A percentile compares a stretch with the other conserved stretches of the same genome.
phyloP scores from a whole-genome alignment of 2,113 vertebrate genomes.

The Mesocricetus auratus region DNA sequence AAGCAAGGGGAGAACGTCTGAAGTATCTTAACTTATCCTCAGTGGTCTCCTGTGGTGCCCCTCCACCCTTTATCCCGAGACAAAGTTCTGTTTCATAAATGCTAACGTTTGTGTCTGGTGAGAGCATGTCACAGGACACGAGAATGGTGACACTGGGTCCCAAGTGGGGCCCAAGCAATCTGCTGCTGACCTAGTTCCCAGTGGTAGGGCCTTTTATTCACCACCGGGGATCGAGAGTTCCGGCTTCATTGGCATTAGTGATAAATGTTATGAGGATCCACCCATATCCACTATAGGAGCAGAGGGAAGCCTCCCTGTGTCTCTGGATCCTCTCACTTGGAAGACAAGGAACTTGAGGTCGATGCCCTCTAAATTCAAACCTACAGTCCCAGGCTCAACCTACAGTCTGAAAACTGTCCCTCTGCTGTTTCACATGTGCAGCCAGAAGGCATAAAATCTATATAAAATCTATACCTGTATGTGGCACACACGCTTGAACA shows the following conservation, averaged over 20 bases:
- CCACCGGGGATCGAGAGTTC: background rate
- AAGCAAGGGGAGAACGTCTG: background rate
- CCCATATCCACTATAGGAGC: background rate
- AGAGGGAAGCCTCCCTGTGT: background rate
- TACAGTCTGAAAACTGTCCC: background rate
- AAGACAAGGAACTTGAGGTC: background rate
- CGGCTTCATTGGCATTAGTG: background rate
- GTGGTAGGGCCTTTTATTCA: background rate
- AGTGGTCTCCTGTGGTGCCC: background rate
- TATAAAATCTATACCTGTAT: too few species aligned
- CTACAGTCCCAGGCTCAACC: background rate
- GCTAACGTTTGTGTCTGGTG: background rate
- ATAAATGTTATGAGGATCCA: background rate
- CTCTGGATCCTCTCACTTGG: background rate
- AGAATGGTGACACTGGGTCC: background rate
- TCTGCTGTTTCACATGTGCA: background rate
- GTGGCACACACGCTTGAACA: background rate
- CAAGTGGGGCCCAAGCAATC: accelerated
- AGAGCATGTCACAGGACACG: background rate
- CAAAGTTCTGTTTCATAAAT: background rate
- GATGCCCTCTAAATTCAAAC: background rate
- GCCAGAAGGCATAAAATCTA: background rate
- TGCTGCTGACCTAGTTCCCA: background rate
- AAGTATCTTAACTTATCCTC: background rate
- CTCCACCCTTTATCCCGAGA: background rate